Evolutionary conservation across 2,113 vertebrate genomes (phyloP).

Genomic region (Mesocricetus auratus): DNA sequence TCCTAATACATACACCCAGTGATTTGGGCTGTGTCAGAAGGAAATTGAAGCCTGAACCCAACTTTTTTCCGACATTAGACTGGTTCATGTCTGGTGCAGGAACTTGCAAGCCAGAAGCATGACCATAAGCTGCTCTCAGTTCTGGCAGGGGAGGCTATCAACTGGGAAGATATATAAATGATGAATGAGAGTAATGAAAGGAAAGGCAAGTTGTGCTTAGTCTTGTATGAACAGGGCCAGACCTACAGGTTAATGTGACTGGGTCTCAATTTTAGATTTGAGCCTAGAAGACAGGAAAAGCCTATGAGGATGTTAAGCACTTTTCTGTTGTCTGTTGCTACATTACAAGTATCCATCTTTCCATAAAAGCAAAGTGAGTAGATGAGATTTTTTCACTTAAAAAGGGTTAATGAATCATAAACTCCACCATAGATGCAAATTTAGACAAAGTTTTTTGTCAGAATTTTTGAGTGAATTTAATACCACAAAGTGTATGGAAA

Average conservation of each 20-base stretch:
- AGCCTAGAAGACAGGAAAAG: background rate
- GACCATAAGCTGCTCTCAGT: background rate
- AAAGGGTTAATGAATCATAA: background rate
- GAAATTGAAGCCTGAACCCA: background rate
- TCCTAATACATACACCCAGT: background rate
- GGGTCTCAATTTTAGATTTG: background rate
- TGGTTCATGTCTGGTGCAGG: background rate
- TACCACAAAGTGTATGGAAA: too few relatives aligned
- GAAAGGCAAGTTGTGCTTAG: background rate
- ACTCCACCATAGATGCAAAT: background rate
- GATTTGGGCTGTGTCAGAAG: background rate
- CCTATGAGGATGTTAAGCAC: background rate
- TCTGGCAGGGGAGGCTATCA: background rate
- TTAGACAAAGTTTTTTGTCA: background rate
- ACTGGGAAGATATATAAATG: background rate
- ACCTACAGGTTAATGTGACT: background rate
- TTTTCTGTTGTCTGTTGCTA: background rate
- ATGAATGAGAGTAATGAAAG: background rate
- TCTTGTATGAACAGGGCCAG: background rate
- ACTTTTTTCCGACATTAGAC: background rate
- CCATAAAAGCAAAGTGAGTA: too few relatives aligned
- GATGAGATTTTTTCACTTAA: background rate
- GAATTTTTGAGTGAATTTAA: background rate
- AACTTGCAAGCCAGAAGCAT: too few relatives aligned
- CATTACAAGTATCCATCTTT: background rate